Base-by-base conservation (phyloP, 2,113 vertebrate genomes). In the Psittacus erithacus region DNA sequence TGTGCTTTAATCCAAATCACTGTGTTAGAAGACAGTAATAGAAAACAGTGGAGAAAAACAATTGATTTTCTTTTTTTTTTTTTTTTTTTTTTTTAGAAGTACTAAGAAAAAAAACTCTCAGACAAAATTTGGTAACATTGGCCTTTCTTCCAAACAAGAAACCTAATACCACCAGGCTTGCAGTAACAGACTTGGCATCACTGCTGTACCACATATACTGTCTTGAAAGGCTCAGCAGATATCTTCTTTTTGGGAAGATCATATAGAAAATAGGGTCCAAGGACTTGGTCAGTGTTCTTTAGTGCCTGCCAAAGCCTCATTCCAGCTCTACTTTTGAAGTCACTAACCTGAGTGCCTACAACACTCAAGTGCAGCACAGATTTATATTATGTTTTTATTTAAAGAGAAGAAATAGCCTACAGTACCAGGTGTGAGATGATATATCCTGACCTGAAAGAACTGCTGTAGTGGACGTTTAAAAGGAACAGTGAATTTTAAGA, bases 371-470 rank as follows among this genome's bases (percentile, higher is more conserved):
- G 74, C 57, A 94, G 86, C 49, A 89, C 86, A 95, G 86, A 94
- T 89, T 96, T 92, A 95, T 96, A 96, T 93, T 92, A 93, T 93
- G 90, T 82, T 97, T 97, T 96, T 95, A 95, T 96, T 95, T 97
- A 96, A 96, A 73, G 63, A 70, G 91, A 82, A 96, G 74, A 96
- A 96, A 96, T 87, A 93, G 57, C 83, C 74, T 84, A 88, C 88
- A 92, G 86, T 76, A 89, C 83, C 70, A 92, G 86, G 57, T 6
- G 0, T 85, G 62, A 93, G 71, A 95, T 92, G 95, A 95, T 92
- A 92, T 92, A 92, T 67, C 70, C 93, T 93, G 92, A 85, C 95
- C 91, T 17, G 1, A 95, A 93, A 39, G 62, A 95, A 91, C 88
- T 87, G 74, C 84, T 93, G 77, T 63, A 93, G 70, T 59, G 93